Conservation (phyloP, 2,888 invertebrate genomes). For the Cabera pusaria region DNA sequence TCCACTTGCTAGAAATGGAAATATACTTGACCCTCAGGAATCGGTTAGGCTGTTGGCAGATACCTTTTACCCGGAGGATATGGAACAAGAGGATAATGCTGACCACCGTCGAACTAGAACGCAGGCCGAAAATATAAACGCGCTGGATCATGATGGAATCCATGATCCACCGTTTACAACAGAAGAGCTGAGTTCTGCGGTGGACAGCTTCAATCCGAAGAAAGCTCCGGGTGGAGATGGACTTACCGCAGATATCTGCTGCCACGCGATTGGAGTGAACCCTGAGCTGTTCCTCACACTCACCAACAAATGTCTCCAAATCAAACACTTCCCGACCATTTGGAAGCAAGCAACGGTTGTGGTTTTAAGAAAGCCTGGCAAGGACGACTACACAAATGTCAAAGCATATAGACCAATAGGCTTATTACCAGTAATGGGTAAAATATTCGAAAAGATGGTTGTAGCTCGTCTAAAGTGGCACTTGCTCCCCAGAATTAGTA, state of each 20-base stretch:
- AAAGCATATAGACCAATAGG: too few relatives aligned
- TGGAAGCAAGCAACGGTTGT: neutral
- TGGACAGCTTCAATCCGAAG: constrained; percentile 16
- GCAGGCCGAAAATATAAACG: too few relatives aligned
- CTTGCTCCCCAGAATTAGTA: too few relatives aligned
- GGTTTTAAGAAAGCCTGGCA: too few relatives aligned
- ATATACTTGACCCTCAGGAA: neutral
- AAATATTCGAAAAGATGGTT: constrained; percentile 1
- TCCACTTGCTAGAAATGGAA: neutral
- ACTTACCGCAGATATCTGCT: neutral
- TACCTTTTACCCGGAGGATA: constrained; percentile 19
- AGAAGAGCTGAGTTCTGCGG: constrained; percentile 10
- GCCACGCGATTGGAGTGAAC: neutral
- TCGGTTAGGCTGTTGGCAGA: constrained; percentile 10
- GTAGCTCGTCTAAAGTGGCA: neutral
- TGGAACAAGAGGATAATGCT: neutral
- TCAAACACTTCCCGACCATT: neutral
- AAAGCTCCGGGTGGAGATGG: neutral
- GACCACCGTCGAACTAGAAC: constrained; percentile 8
- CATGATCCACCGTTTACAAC: constrained; percentile 28
- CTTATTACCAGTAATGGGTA: neutral
- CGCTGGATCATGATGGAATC: too few relatives aligned
- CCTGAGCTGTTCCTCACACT: neutral
- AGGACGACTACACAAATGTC: too few relatives aligned
- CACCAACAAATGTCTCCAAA: neutral